Evolutionary conservation across 2,888 invertebrate species (phyloP), one percentile per base, ranked within the genome.

Genomic region (Heliothis peltigera): DNA sequence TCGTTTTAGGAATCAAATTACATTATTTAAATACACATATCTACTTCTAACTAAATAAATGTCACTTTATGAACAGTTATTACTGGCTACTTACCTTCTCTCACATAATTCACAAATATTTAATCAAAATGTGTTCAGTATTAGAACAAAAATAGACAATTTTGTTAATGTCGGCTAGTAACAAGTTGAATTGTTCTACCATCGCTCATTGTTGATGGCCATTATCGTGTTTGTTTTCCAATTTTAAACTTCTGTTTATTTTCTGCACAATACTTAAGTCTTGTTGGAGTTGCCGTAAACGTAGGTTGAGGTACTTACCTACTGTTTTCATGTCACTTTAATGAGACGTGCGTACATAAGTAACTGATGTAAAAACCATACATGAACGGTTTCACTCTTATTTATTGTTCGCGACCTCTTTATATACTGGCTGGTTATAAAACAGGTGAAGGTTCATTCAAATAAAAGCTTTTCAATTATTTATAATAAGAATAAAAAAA

Each of bases 241-340:
- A 4, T 12, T 2, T 66, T 17, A 44, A 22, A 49, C 71, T 81
- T 74, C 80, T 79, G 60, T 17, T 10, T 7, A 32, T n/a, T 39
- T 10, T 44, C 15, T 69, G 19, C 5, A 15, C 1, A 17, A 17
- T 68, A 47, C 28, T 21, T 21, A 43, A n/a, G 47, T 54, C 68
- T 81, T 71, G 74, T 76, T 67, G 64, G 22, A 67, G 63, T 79
- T 65, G 73, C 87, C 88, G 85, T 90, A 89, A 89, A 88, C 80
- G 87, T 72, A 70, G 49, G 44, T 54, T 47, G 66, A 64, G 19
- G 57, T 72, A 69, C 70, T 69, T 84, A 80, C 75, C 70, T 79
- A 83, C 83, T 78, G 84, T 83, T 84, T 82, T 75, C 85, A 80
- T 84, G 85, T 87, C 87, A 86, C 77, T 84, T 83, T 90, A 91